These are phyloP conservation scores for Neopelma chrysocephalum DNA, from an alignment of 2,797 vertebrate genomes.

Conservation along the genomic window DNA sequence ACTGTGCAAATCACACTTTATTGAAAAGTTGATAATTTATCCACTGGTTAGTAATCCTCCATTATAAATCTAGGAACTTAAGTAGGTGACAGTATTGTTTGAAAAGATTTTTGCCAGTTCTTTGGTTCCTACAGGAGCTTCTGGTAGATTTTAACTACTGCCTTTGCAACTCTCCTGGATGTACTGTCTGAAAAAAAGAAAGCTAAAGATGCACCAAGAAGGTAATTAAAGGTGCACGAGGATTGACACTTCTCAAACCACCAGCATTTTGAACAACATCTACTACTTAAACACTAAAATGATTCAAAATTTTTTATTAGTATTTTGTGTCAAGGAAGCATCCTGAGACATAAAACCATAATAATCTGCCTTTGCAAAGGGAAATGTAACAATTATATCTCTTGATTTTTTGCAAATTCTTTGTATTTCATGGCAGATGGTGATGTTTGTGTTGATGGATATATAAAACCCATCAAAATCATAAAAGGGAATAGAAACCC, in stretches of 20 bases:
- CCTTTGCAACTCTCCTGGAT: not conserved
- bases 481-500: not conserved
- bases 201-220: not conserved
- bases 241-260: not conserved
- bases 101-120: not conserved
- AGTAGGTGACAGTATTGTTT: not conserved
- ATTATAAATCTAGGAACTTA: not conserved
- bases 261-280: not conserved
- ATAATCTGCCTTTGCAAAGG: not conserved
- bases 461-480: not conserved
- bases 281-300: not conserved
- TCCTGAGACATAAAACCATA: not conserved
- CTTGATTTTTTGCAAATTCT: not conserved
- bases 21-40: not conserved
- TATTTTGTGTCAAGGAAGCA: not conserved
- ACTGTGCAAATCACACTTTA: not conserved
- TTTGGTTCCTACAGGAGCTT: not conserved
- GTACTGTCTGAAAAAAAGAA: not conserved
- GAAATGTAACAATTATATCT: not conserved
- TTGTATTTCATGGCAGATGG: not conserved
- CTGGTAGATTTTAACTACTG: not conserved
- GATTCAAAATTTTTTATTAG: not conserved
- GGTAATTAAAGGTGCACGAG: not conserved
- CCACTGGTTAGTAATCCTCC: not conserved
- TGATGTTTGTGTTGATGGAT: not conserved